phyloP scores from a whole-genome alignment of 2,113 vertebrate species.

The Phyllostomus discolor region DNA sequence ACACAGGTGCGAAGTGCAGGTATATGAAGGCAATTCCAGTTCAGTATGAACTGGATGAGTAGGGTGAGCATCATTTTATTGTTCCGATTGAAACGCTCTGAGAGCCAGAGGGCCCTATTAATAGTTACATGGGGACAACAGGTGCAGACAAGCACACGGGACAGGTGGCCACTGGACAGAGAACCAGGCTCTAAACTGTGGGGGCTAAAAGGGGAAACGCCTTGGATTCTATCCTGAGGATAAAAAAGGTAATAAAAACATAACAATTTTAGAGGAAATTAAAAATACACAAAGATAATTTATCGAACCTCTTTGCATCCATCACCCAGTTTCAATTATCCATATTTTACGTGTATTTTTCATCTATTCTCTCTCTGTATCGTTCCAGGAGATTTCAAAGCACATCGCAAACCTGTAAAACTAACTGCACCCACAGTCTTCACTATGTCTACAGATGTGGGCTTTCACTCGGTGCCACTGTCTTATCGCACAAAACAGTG shows the following conservation, averaged over 20 bases:
- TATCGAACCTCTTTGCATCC: neutral
- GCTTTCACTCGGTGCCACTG: neutral
- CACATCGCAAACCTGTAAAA: too few species aligned
- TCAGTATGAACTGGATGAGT: rapidly evolving
- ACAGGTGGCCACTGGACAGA: neutral
- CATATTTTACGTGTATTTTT: neutral
- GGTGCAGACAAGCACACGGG: neutral
- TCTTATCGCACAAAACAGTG: neutral
- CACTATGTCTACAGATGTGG: neutral
- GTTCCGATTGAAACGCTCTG: neutral
- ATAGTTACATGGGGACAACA: neutral
- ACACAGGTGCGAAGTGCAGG: neutral
- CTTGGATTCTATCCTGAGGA: neutral
- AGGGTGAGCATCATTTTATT: neutral
- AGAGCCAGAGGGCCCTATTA: neutral
- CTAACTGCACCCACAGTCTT: neutral
- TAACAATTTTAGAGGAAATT: neutral
- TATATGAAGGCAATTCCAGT: neutral
- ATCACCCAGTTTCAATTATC: neutral
- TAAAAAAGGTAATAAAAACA: neutral
- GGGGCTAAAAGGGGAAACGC: neutral
- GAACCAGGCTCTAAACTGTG: neutral
- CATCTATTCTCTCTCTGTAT: neutral
- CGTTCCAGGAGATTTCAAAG: neutral
- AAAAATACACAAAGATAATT: neutral